phyloP scores from a whole-genome alignment of 2,797 vertebrate genomes.

The Clarias laeviceps region DNA sequence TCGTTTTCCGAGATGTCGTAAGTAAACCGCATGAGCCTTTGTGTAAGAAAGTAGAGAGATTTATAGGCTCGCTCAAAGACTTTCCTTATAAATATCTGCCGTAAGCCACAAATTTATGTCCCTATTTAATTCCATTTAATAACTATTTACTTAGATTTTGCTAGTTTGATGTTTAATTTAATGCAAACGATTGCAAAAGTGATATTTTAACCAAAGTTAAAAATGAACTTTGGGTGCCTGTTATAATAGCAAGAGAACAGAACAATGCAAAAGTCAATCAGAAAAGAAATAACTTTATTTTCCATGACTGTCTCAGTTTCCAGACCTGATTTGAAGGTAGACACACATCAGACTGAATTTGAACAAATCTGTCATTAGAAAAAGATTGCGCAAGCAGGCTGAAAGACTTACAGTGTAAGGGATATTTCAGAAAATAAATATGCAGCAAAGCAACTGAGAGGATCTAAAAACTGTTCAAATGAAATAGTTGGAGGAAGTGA shows the following conservation, averaged over 20 bases:
- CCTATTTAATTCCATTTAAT: background rate
- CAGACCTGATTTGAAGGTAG: background rate
- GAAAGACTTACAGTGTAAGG: background rate
- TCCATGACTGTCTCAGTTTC: background rate
- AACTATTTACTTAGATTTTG: background rate
- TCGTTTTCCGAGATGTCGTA: constrained; percentile 86
- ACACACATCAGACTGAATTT: background rate
- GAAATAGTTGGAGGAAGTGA: background rate
- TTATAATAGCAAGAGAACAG: background rate
- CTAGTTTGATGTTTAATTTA: background rate
- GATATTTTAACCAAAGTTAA: background rate
- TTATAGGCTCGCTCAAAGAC: background rate
- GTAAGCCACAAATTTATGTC: background rate
- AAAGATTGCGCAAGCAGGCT: background rate
- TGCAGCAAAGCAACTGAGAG: background rate
- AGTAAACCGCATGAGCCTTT: constrained; percentile 53
- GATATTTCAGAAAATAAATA: background rate
- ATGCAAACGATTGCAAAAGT: background rate
- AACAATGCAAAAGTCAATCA: background rate
- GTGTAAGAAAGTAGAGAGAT: background rate
- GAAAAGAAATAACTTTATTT: background rate
- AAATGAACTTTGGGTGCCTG: background rate
- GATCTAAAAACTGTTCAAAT: background rate
- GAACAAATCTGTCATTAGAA: background rate
- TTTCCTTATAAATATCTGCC: background rate